Evolutionary conservation across 2,113 vertebrate species (phyloP).

Genomic region (Ivindomyrus marchei): DNA sequence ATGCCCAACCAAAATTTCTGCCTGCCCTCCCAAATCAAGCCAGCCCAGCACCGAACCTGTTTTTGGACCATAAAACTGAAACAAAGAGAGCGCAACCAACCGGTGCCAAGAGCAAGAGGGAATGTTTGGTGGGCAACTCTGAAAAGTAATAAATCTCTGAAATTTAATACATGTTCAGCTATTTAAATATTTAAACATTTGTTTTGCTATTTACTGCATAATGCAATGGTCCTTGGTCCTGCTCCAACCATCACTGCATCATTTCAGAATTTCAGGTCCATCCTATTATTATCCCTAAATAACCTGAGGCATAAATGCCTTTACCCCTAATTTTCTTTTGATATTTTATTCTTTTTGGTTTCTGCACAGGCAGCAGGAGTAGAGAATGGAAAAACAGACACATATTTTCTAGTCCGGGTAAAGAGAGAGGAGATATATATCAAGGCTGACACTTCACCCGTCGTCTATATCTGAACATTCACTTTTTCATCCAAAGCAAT

Average conservation of each 20-base stretch:
- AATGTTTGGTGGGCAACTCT: not conserved
- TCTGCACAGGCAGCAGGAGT: not conserved
- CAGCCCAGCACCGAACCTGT: not conserved
- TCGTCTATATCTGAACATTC: not conserved
- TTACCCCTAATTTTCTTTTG: not conserved
- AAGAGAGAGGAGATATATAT: not conserved
- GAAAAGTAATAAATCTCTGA: not conserved
- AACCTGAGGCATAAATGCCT: not conserved
- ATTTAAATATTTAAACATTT: not conserved
- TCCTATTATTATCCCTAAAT: not conserved
- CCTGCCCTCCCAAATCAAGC: not conserved
- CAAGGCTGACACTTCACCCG: not conserved
- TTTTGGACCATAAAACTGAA: not conserved
- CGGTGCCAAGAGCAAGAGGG: not conserved
- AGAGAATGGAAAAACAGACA: not conserved
- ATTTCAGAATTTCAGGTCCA: not conserved
- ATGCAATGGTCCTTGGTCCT: not conserved
- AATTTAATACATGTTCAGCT: not conserved
- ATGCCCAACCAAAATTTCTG: not conserved
- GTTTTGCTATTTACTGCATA: not conserved
- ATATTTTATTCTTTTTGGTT: not conserved
- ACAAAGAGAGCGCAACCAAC: not conserved
- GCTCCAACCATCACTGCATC: not conserved
- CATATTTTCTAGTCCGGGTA: not conserved
- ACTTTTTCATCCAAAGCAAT: not conserved